Percentiles rank a stretch among this genome's conserved stretches.
These are phyloP conservation scores for Oreochromis niloticus DNA, from an alignment of 2,113 vertebrate genomes.

Conservation along the genomic window DNA sequence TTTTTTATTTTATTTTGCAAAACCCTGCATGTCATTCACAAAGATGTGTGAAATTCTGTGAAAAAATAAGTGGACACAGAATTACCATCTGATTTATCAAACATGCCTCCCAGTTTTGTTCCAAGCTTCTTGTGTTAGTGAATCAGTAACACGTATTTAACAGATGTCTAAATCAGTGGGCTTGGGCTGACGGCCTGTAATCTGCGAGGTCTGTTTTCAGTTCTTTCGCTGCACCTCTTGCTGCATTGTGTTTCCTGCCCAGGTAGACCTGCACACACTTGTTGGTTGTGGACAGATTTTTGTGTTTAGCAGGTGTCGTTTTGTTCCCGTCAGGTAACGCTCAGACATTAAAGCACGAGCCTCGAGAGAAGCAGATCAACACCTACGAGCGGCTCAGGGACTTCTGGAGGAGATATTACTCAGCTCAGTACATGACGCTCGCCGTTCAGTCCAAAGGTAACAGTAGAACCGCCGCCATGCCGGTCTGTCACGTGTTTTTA, in stretches of 20 bases:
- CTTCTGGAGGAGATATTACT: slow-evolving; percentile 91
- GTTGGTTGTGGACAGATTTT: neutral
- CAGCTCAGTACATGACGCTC: slow-evolving; percentile 94
- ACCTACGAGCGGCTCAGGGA: slow-evolving; percentile 84
- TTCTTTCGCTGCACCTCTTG: neutral
- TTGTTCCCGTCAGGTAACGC: slow-evolving; percentile 79
- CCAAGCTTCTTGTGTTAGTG: no score
- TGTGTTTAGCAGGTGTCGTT: neutral
- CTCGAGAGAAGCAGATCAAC: slow-evolving; percentile 83
- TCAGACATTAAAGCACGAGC: slow-evolving; percentile 89
- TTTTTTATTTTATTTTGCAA: no score
- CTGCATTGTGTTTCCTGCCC: neutral
- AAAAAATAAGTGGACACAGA: no score
- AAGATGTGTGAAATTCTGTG: no score
- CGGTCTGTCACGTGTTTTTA: neutral
- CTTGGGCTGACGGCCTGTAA: neutral
- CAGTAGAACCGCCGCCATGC: neutral
- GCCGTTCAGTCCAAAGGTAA: slow-evolving; percentile 94
- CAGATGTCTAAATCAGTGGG: neutral
- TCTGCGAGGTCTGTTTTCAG: neutral
- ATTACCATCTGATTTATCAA: no score
- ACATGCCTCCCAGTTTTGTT: no score
- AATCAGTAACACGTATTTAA: neutral
- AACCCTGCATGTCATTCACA: no score
- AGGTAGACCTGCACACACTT: neutral